phyloP scores from a whole-genome alignment of 1,140 invertebrate genomes.

The Mya arenaria region DNA sequence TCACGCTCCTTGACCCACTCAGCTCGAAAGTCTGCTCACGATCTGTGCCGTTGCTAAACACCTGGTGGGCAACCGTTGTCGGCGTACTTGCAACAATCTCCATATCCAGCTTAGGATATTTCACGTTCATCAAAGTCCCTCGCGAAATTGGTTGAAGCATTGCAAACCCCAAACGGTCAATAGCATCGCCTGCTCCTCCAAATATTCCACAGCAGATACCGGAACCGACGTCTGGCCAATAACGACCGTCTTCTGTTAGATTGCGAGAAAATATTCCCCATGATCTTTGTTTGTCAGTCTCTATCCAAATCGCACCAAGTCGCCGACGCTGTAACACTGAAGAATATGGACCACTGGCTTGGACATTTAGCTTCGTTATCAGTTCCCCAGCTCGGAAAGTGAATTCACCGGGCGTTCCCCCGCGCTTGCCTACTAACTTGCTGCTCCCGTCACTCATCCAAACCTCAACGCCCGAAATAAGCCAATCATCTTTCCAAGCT shows the following conservation, averaged over 20 bases:
- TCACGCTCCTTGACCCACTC: not conserved
- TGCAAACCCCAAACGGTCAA: slow-evolving; percentile 16
- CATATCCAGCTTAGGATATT: not conserved
- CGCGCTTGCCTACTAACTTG: not conserved
- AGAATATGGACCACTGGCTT: slow-evolving; percentile 4
- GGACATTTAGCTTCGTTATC: not conserved
- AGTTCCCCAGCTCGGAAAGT: not conserved
- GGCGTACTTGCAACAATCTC: not conserved
- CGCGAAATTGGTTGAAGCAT: not conserved
- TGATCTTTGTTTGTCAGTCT: not conserved
- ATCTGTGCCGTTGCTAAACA: not conserved
- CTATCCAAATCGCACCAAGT: not conserved
- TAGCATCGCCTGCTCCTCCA: not conserved
- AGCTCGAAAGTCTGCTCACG: not conserved
- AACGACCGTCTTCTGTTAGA: not conserved
- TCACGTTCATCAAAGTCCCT: not conserved
- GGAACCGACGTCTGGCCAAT: not conserved
- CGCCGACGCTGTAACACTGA: no score
- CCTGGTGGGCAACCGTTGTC: not conserved
- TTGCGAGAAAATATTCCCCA: slow-evolving; percentile 16
- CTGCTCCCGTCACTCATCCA: slow-evolving; percentile 14
- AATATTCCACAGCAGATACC: slow-evolving; percentile 4
- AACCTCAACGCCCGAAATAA: not conserved
- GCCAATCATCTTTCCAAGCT: not conserved
- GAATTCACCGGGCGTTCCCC: not conserved